Base-by-base conservation (phyloP, 1,140 invertebrate species). In the Dolichoris vasculosae region DNA sequence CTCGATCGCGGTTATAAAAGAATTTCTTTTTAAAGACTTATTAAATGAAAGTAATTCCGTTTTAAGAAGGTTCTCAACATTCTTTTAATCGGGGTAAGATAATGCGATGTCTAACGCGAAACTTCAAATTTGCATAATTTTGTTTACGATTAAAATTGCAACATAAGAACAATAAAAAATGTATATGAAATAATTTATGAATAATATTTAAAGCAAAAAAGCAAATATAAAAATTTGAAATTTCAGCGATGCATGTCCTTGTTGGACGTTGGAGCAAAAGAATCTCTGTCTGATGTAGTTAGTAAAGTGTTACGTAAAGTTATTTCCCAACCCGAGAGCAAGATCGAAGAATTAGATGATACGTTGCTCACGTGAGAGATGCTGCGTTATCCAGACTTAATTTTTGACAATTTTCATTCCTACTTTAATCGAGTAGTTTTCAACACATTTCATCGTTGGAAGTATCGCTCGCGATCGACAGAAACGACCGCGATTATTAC, bases 271-370 rank as follows among this genome's bases (percentile, higher is more conserved):
- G 98, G 98, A 79, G 98, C 97, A 82, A 95, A 95, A 88, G 98
- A 99, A 90, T 96, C 97, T 9, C 92, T 99, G 82, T 95, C 94
- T 81, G 98, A 99, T 92, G 97, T 98, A 35, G 96, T 98, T 76
- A 96, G 96, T 86, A 97, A 97, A 94, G 96, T 96, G 51, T 92
- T 97, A 84, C 95, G 95, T 82, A 97, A 97, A 93, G 94, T 96
- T 30, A 93, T 95, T 32, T 94, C 94, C 38, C 96, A 97, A 89
- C 94, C 96, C 20, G 96, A 97, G 91, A 95, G 96, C 85, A 97
- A 97, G 90, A 96, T 97, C 90, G 97, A 98, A 91, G 97, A 98
- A 89, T 94, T 99, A 84, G 98, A 99, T 92, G 97, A 98, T 90
- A 98, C 98, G 40, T 93, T 99, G 90, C 94, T 98, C 88, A 96